Percentiles rank a stretch among this genome's conserved stretches.
Evolutionary conservation across 2,113 vertebrate species (phyloP).

Genomic region (Phaethornis superciliosus): DNA sequence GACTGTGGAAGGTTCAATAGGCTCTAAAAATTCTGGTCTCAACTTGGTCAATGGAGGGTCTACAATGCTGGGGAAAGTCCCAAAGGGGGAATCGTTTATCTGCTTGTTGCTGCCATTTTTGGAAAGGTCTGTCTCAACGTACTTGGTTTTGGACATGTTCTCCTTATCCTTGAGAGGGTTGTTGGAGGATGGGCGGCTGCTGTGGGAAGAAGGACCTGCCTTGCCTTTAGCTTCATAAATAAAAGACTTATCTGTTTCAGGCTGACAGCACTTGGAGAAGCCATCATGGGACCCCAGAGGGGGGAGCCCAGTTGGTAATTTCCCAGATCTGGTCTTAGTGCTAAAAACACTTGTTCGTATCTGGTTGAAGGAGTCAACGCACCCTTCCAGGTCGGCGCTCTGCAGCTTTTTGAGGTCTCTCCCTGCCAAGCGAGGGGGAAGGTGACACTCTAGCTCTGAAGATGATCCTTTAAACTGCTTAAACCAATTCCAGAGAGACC

Average conservation of each 20-base stretch:
- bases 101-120: conserved; percentile 92
- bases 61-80: conserved; percentile 88
- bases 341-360: conserved; percentile 84
- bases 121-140: conserved; percentile 78
- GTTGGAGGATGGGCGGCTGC: conserved; percentile 86
- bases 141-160: conserved; percentile 91
- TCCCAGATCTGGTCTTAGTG: conserved; percentile 81
- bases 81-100: conserved; percentile 92
- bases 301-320: conserved; percentile 78
- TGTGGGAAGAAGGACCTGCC: conserved; percentile 76
- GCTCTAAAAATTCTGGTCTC: conserved; percentile 85
- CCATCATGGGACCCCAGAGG: conserved; percentile 67
- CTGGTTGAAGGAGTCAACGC: conserved; percentile 80
- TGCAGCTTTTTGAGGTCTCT: conserved; percentile 90
- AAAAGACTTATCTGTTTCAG: conserved; percentile 88
- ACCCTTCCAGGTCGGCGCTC: conserved; percentile 86
- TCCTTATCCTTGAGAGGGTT: conserved; percentile 90
- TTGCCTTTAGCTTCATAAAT: conserved; percentile 88
- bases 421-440: conserved; percentile 83
- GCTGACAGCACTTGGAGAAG: conserved; percentile 87
- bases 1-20: conserved; percentile 85
- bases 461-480: conserved; percentile 96
- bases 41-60: conserved; percentile 87
- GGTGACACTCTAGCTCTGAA: conserved; percentile 89
- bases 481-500: conserved; percentile 96